Evolutionary conservation across 1,140 invertebrate species (phyloP), one percentile per base, ranked within the genome.

Genomic region (Aphaenogaster floridana): DNA sequence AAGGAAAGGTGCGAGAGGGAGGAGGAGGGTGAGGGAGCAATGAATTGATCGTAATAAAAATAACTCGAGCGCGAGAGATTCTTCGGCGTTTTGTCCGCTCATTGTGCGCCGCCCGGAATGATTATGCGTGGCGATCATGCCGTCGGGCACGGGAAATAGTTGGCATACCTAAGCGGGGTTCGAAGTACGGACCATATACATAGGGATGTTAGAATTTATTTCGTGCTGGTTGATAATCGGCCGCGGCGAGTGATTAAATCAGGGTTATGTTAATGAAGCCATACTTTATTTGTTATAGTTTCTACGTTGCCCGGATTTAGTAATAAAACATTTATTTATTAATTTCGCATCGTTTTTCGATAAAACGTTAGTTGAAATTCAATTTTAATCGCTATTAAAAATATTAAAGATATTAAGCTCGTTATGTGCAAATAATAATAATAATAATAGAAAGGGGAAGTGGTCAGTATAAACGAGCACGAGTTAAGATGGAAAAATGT

Each of bases 11-110:
- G 59, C 45, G 50, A 13, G 17, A 13, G 48, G 52, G 7, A 34
- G 15, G 15, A 6, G 15, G 2, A 11, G 28, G 28, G 4, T 28
- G 28, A 7, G 17, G 5, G 9, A 42, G 69, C 69, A 42, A 84
- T 84, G 69, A 84, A 84, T 84, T 69, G 80, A 84, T 76, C 69
- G 54, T 84, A 84, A 84, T 84, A 84, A 84, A 84, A 84, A 84
- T 84, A 84, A 84, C 80, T 84, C 69, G 80, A 69, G 48, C 78
- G 78, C 78, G 78, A 21, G 80, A 13, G 80, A 84, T 84, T 84
- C 80, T 84, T 74, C 80, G 69, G 68, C 68, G 69, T 74, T 83
- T 83, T 61, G 80, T 39, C 54, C 54, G 54, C 34, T 76, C 80
- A 76, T 74, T 74, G 80, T 74, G 54, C 64, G 45, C 68, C 54